These are phyloP conservation scores for Tineola bisselliella DNA, from an alignment of 2,888 invertebrate species.

Conservation along the genomic window DNA sequence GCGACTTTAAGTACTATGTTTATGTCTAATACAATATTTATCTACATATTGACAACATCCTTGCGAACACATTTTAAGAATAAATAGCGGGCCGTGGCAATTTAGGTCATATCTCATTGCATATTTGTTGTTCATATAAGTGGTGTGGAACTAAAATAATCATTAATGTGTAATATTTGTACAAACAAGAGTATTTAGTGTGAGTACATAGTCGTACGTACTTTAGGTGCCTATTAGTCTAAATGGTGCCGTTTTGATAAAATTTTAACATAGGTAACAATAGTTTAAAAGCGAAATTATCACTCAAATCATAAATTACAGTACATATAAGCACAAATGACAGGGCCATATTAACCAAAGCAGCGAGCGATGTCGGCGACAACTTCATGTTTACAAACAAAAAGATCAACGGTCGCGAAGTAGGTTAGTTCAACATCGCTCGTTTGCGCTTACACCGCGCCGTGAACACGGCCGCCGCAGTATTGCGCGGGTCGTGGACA, in stretches of 20 bases:
- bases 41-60: not conserved
- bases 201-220: not conserved
- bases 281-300: too few species aligned
- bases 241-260: not conserved
- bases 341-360: not conserved
- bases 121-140: slow-evolving; percentile 38
- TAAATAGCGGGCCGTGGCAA: slow-evolving; percentile 21
- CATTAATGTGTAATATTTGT: slow-evolving; percentile 42
- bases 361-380: slow-evolving; percentile 25
- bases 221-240: slow-evolving; percentile 8
- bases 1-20: too few species aligned
- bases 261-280: too few species aligned
- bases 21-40: not conserved
- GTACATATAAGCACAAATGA: not conserved
- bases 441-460: slow-evolving; percentile 18
- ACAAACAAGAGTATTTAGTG: slow-evolving; percentile 29
- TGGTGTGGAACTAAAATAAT: slow-evolving; percentile 36
- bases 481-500: slow-evolving; percentile 64
- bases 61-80: slow-evolving; percentile 2
- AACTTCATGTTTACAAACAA: slow-evolving; percentile 65
- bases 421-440: slow-evolving; percentile 55
- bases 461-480: slow-evolving; percentile 26
- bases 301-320: too few species aligned
- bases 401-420: slow-evolving; percentile 65
- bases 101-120: slow-evolving; percentile 49